Conservation (phyloP, 1,140 invertebrate genomes). For the Copidosoma floridanum region DNA sequence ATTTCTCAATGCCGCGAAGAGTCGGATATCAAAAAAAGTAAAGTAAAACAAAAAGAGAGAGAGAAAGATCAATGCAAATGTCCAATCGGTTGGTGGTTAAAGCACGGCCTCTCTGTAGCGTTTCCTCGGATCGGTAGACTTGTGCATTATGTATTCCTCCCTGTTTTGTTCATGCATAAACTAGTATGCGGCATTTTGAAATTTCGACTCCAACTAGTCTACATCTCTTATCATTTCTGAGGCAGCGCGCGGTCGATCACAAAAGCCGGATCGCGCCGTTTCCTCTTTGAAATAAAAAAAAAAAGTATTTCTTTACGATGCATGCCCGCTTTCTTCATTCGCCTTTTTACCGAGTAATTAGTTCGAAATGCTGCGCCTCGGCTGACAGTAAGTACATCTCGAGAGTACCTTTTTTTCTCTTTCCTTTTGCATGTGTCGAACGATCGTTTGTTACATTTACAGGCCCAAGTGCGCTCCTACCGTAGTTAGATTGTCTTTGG, state of each 20-base stretch:
- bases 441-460: conserved; percentile 7
- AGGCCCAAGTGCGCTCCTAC: conserved; percentile 11
- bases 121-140: conserved; percentile 22
- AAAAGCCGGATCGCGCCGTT: background rate
- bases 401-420: background rate
- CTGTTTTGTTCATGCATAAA: background rate
- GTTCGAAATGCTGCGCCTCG: conserved; percentile 5
- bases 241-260: too few species aligned
- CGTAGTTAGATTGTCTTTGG: conserved; percentile 14
- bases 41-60: too few species aligned
- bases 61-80: conserved; percentile 16
- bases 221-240: too few species aligned
- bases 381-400: background rate
- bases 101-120: conserved; percentile 19
- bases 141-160: background rate
- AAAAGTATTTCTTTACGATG: too few species aligned
- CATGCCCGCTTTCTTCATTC: too few species aligned
- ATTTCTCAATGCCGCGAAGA: too few species aligned
- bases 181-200: background rate
- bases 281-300: too few species aligned
- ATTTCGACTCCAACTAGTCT: background rate
- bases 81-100: conserved; percentile 26
- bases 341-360: too few species aligned
- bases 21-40: too few species aligned
- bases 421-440: conserved; percentile 19